Base-by-base conservation (phyloP, 2,797 vertebrate species). In the Catostomus latipinnis region DNA sequence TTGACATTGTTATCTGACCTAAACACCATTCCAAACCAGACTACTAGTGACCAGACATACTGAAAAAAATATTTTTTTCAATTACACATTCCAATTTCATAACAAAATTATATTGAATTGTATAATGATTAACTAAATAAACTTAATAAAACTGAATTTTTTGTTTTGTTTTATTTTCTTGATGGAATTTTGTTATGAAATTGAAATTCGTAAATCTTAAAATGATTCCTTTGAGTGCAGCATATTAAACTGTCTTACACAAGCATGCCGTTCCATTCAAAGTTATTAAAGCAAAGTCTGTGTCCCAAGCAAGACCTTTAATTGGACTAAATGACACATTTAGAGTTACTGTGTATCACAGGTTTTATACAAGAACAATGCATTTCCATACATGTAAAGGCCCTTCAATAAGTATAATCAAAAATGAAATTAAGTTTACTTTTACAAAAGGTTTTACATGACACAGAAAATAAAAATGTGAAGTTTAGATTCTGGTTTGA, bases 1-100 rank as follows among this genome's bases (percentile, higher is more conserved):
- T 86, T 89, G 58, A 11, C 58, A 63, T 61, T 63, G 88, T 87
- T 93, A 92, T 86, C 90, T 90, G 85, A 85, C 71, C 58, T 16
- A 46, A 82, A 81, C 56, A 80, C 73, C 54, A 70, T 12, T 6
- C 48, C 45, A 60, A 52, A 53, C 60, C 57, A 61, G 7, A 1
- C 6, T 16, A 58, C 53, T 54, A 7, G 12, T 14, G 14, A 78
- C 49, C 67, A 46, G 68, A 71, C 11, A 34, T 2, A 34, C 34
- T 34, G 34, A 34, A 34, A 34, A 34, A 34, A 34, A 34, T 34
- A 34, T 1, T 34, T 34, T 34, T 34, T 3, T 3, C 2, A 34
- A 3, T 34, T 34, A 34, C 34, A 34, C 34, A 4, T 34, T 34
- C 4, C 34, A 1, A 34, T 3, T 4, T 34, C 34, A 34, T 34